phyloP scores from a whole-genome alignment of 2,113 vertebrate genomes.

The Oreochromis spilurus region DNA sequence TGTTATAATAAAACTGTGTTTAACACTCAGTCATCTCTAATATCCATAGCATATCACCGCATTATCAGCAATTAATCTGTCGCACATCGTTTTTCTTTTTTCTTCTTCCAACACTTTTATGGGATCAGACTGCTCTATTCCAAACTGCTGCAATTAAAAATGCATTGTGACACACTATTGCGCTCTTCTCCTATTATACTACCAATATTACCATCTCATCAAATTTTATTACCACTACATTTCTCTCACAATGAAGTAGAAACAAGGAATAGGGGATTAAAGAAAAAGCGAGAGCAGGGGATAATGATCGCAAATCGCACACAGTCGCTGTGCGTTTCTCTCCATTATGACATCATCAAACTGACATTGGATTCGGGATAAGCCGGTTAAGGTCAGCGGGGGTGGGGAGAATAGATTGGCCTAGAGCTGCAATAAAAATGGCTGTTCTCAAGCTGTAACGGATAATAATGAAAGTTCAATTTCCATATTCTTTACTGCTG shows the following conservation, averaged over 20 bases:
- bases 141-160: slow-evolving; percentile 45
- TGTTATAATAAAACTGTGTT: slow-evolving; percentile 50
- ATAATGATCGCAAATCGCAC: slow-evolving; percentile 46
- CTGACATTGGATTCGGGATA: slow-evolving; percentile 26
- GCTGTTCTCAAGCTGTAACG: slow-evolving; percentile 42
- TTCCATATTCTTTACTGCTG: slow-evolving; percentile 49
- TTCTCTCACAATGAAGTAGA: slow-evolving; percentile 8
- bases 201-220: slow-evolving; percentile 24
- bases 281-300: not conserved
- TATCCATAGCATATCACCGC: slow-evolving; percentile 32
- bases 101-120: slow-evolving; percentile 17
- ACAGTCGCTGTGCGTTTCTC: not conserved
- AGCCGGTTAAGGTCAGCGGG: slow-evolving; percentile 36
- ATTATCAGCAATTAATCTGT: slow-evolving; percentile 47
- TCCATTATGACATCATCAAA: slow-evolving; percentile 50
- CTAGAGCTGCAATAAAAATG: slow-evolving; percentile 36
- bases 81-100: not conserved
- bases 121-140: slow-evolving; percentile 22
- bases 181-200: slow-evolving; percentile 25
- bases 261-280: slow-evolving; percentile 4
- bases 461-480: slow-evolving; percentile 54
- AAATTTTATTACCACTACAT: slow-evolving; percentile 43
- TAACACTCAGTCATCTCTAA: slow-evolving; percentile 39
- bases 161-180: slow-evolving; percentile 37
- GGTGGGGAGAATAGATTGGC: slow-evolving; percentile 27